These are phyloP conservation scores for Apis mellifera DNA, from an alignment of 1,140 invertebrate genomes.

Conservation along the genomic window DNA sequence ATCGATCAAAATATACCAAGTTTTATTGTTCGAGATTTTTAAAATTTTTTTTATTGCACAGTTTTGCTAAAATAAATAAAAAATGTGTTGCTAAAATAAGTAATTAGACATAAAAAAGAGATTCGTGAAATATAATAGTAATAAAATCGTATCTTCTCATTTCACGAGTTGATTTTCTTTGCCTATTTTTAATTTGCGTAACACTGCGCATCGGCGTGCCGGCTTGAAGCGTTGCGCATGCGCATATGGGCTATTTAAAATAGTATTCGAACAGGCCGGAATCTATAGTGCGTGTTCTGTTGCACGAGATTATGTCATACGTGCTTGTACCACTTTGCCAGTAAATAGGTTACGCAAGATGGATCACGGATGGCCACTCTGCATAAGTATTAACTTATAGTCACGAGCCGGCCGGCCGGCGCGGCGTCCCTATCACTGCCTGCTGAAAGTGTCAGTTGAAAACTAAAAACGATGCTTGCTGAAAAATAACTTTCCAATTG, in stretches of 20 bases:
- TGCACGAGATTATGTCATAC: slow-evolving; percentile 71
- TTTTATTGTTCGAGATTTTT: background rate
- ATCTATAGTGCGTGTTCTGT: slow-evolving; percentile 44
- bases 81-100: background rate
- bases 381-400: slow-evolving; percentile 54
- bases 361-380: slow-evolving; percentile 69
- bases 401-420: slow-evolving; percentile 4
- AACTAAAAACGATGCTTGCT: slow-evolving; percentile 30
- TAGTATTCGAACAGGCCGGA: slow-evolving; percentile 48
- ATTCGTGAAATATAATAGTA: background rate
- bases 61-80: no score
- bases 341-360: slow-evolving; percentile 78
- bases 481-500: background rate
- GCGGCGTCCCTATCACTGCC: background rate
- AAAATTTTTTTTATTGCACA: background rate
- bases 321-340: slow-evolving; percentile 67
- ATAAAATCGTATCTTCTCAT: background rate
- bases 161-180: background rate
- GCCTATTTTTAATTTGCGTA: slow-evolving; percentile 40
- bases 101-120: background rate
- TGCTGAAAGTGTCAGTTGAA: slow-evolving; percentile 1
- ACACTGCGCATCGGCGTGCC: slow-evolving; percentile 16
- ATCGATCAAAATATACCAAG: background rate
- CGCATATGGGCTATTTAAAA: slow-evolving; percentile 55
- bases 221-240: slow-evolving; percentile 31